Evolutionary conservation across 1,140 invertebrate species (phyloP).

Genomic region (Micrasema minimum): DNA sequence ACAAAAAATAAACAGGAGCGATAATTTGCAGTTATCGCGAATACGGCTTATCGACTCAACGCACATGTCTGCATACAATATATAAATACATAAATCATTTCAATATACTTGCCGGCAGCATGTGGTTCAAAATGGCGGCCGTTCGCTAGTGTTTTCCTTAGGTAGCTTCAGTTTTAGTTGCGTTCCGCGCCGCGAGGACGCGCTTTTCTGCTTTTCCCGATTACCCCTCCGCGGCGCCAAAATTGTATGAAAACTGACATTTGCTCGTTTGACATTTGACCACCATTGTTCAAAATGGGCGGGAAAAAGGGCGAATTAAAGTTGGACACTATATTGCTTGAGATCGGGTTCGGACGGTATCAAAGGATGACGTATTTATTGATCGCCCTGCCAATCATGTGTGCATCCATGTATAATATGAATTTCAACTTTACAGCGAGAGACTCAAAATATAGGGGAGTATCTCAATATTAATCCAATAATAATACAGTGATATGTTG

Average conservation of each 20-base stretch:
- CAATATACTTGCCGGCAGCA: too few species aligned
- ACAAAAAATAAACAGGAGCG: too few species aligned
- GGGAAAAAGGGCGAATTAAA: constrained; percentile 48
- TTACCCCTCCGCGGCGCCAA: constrained; percentile 4
- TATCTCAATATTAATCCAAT: constrained; percentile 20
- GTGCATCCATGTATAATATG: constrained; percentile 56
- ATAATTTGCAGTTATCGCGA: too few species aligned
- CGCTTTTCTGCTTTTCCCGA: too few species aligned
- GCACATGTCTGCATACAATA: too few species aligned
- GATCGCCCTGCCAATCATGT: constrained; percentile 55
- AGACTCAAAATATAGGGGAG: constrained; percentile 59
- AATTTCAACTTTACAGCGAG: constrained; percentile 61
- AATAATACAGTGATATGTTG: too few species aligned
- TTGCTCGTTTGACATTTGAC: not conserved
- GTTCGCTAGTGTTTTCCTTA: too few species aligned
- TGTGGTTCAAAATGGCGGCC: too few species aligned
- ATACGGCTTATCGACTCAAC: too few species aligned
- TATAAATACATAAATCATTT: too few species aligned
- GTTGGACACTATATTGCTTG: constrained; percentile 57
- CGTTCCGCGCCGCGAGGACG: constrained; percentile 16
- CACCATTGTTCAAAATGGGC: constrained; percentile 16
- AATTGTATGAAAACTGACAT: not conserved
- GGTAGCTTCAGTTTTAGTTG: not conserved
- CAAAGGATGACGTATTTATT: constrained; percentile 57
- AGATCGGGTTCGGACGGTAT: constrained; percentile 57